Evolutionary conservation across 2,888 invertebrate genomes (phyloP).

Genomic region (Andricus quercusramuli): DNA sequence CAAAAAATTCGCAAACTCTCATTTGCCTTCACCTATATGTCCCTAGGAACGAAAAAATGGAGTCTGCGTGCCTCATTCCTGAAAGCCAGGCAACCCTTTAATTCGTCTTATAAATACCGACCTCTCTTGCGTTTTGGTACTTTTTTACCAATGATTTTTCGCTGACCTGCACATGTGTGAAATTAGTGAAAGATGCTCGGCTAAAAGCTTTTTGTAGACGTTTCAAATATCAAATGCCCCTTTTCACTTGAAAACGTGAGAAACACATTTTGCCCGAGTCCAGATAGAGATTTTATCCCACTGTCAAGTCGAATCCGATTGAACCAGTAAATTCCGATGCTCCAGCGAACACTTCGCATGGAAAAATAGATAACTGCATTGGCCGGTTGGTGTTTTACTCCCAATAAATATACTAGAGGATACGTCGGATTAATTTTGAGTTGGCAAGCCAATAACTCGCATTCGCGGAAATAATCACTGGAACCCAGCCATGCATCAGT

Average conservation of each 20-base stretch:
- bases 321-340: neutral
- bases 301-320: constrained; percentile 36
- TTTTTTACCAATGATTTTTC: too few relatives aligned
- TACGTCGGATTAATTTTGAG: constrained; percentile 22
- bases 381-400: neutral
- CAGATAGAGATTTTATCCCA: constrained; percentile 32
- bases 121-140: too few relatives aligned
- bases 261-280: constrained; percentile 2
- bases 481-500: neutral
- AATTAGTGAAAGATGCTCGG: neutral
- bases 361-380: constrained; percentile 33
- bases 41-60: neutral
- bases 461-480: neutral
- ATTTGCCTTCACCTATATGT: neutral
- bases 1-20: constrained; percentile 41
- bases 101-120: neutral
- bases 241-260: neutral
- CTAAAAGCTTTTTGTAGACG: neutral
- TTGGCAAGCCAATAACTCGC: constrained; percentile 10
- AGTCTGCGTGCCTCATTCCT: neutral
- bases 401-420: neutral
- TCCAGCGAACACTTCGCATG: constrained; percentile 28
- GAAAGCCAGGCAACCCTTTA: neutral
- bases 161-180: neutral
- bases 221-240: neutral